Base-by-base conservation (phyloP, 2,888 invertebrate species). In the Drosophila phalerata region DNA sequence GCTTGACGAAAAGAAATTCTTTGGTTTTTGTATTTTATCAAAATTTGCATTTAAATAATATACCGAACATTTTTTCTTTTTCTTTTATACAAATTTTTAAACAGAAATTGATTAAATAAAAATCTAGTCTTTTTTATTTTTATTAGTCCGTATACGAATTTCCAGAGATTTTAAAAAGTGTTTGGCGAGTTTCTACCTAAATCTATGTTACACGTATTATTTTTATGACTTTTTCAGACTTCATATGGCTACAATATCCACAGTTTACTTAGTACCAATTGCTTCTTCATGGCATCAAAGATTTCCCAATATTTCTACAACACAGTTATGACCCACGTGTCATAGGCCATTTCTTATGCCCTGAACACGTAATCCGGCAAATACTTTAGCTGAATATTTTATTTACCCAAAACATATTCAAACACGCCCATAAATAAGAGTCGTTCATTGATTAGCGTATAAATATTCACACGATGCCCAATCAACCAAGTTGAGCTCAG, bases 381-480 rank as follows among this genome's bases (percentile, higher is more conserved):
- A 40, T 40, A 45, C 37, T 51, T 68, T 61, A 65, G 62, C 57
- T 58, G 55, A 80, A 65, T 81, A 69, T 73, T 58, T 77, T 66
- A 65, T 70, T 62, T 55, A 42, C 19, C 25, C 48, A 19, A 69
- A 80, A 73, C 53, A 62, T 61, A 48, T 38, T 58, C 45, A 66
- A 68, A 45, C 58, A 68, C 22, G 58, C 66, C 55, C 69, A 77
- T 83, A 77, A 85, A 81, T 60, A 76, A 38, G 43, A 42, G 37
- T 10, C 55, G 61, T 32, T 63, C 73, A 79, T 85, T 83, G 83
- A 83, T 87, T 78, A 76, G 63, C 85, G 79, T 69, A 85, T 76
- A 85, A 84, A 83, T 83, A 76, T 87, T 79, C 82, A 79, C 79
- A 73, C 69, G 61, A 52, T 69, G 43, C 32, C 37, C 15, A 34